phyloP scores from a whole-genome alignment of 2,113 vertebrate species.

The Bostrychus sinensis region DNA sequence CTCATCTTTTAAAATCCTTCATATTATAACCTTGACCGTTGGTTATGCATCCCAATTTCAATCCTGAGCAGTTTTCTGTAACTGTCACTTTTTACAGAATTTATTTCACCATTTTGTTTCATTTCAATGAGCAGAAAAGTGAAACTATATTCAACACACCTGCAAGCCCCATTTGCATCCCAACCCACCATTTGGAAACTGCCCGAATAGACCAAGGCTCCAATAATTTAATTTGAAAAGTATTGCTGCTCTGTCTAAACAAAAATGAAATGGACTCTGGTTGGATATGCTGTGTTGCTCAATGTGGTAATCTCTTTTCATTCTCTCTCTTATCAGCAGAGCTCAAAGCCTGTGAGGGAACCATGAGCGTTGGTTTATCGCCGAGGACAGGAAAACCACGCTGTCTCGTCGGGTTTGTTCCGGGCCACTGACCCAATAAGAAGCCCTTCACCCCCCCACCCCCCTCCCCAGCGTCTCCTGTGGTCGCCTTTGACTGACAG shows the following conservation, averaged over 20 bases:
- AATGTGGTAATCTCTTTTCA: conserved; percentile 51
- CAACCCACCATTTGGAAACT: too few relatives aligned
- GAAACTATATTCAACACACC: too few relatives aligned
- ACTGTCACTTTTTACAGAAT: too few relatives aligned
- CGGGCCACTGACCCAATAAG: conserved; percentile 58
- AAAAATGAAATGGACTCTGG: conserved; percentile 25
- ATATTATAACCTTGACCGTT: too few relatives aligned
- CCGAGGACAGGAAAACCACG: conserved; percentile 51
- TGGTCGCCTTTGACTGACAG: conserved; percentile 23
- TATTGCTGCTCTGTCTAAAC: conserved; percentile 3
- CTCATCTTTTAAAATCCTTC: too few relatives aligned
- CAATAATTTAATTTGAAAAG: neutral
- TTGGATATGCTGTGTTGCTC: conserved; percentile 29
- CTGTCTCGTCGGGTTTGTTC: conserved; percentile 59
- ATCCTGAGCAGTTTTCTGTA: too few relatives aligned
- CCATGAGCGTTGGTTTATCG: conserved; percentile 54
- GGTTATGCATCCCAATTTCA: too few relatives aligned
- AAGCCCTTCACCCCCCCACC: conserved; percentile 6
- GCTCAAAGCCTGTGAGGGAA: conserved; percentile 56
- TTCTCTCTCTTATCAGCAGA: conserved; percentile 64
- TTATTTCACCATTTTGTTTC: too few relatives aligned
- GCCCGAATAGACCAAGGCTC: too few relatives aligned
- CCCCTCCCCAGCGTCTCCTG: conserved; percentile 1
- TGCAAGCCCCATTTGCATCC: too few relatives aligned
- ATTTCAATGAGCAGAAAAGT: too few relatives aligned